Evolutionary conservation across 1,140 invertebrate species (phyloP).

Genomic region (Melitaea cinxia): DNA sequence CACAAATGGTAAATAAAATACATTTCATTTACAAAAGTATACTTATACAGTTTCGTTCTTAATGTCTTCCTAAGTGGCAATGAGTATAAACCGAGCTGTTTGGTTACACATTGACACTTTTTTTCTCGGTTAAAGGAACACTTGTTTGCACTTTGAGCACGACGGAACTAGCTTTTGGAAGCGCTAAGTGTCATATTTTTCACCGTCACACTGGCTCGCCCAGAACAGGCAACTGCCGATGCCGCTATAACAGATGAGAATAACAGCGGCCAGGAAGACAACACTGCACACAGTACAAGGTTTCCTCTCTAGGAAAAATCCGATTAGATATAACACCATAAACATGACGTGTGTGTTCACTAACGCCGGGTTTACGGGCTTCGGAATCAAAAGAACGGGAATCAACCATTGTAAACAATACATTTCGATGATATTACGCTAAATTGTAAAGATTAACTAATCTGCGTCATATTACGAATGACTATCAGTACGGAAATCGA

Average conservation of each 20-base stretch:
- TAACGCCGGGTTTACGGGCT: slow-evolving; percentile 96
- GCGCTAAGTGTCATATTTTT: slow-evolving; percentile 86
- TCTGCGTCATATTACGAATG: slow-evolving; percentile 26
- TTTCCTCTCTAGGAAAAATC: slow-evolving; percentile 97
- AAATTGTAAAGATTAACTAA: slow-evolving; percentile 12
- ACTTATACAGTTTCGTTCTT: slow-evolving; percentile 24
- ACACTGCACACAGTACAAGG: slow-evolving; percentile 98
- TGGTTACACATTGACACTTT: slow-evolving; percentile 10
- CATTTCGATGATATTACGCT: slow-evolving; percentile 83
- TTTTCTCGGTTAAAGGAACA: slow-evolving; percentile 46
- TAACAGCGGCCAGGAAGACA: slow-evolving; percentile 95
- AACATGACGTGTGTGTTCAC: slow-evolving; percentile 98
- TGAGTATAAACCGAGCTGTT: not conserved
- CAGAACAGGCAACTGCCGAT: slow-evolving; percentile 97
- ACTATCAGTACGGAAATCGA: slow-evolving; percentile 54
- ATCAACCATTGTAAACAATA: slow-evolving; percentile 99
- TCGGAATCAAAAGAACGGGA: slow-evolving; percentile 97
- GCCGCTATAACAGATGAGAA: slow-evolving; percentile 97
- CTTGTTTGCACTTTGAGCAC: slow-evolving; percentile 64
- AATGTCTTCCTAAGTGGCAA: slow-evolving; percentile 13
- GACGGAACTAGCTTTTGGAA: slow-evolving; percentile 42
- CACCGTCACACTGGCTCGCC: slow-evolving; percentile 89
- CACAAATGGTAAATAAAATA: slow-evolving; percentile 53
- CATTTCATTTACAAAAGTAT: slow-evolving; percentile 64
- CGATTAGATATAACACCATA: slow-evolving; percentile 95